These are phyloP conservation scores for Cheilosia variabilis DNA, from an alignment of 2,888 invertebrate genomes.

Conservation along the genomic window DNA sequence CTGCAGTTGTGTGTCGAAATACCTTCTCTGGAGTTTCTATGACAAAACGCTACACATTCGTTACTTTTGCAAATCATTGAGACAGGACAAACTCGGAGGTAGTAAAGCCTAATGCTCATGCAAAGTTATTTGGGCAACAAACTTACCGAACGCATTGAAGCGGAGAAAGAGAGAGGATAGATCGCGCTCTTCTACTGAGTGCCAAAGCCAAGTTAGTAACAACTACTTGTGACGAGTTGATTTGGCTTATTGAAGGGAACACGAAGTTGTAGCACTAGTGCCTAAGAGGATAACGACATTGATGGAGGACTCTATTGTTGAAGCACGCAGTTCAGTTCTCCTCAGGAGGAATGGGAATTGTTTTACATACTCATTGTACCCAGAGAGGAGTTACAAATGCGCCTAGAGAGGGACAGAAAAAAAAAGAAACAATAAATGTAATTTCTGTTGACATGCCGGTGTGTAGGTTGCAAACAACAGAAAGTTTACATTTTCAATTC, in stretches of 20 bases:
- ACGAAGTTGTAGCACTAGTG: constrained; percentile 20
- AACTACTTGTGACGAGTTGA: constrained; percentile 59
- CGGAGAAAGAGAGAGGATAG: constrained; percentile 1
- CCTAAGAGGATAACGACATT: constrained; percentile 56
- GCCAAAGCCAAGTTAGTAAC: background rate
- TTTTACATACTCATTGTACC: constrained; percentile 36
- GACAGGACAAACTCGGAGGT: constrained; percentile 42
- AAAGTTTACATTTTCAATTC: constrained; percentile 43
- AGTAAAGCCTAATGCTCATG: constrained; percentile 60
- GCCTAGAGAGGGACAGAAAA: constrained; percentile 8
- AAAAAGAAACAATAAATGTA: constrained; percentile 36
- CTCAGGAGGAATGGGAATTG: constrained; percentile 27
- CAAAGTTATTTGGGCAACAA: constrained; percentile 61
- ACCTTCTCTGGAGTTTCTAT: constrained; percentile 28
- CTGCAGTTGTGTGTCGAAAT: constrained; percentile 58
- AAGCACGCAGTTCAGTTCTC: constrained; percentile 36
- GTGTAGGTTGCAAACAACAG: constrained; percentile 1
- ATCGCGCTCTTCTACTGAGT: constrained; percentile 11
- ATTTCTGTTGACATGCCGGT: constrained; percentile 12
- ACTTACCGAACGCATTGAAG: constrained; percentile 32
- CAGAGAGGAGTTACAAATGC: background rate
- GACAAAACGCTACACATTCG: constrained; percentile 59
- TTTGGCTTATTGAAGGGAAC: constrained; percentile 72
- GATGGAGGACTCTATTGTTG: constrained; percentile 56
- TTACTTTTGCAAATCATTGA: constrained; percentile 53